Base-by-base conservation (phyloP, 2,113 vertebrate species). In the Pelecanoides urinatrix region DNA sequence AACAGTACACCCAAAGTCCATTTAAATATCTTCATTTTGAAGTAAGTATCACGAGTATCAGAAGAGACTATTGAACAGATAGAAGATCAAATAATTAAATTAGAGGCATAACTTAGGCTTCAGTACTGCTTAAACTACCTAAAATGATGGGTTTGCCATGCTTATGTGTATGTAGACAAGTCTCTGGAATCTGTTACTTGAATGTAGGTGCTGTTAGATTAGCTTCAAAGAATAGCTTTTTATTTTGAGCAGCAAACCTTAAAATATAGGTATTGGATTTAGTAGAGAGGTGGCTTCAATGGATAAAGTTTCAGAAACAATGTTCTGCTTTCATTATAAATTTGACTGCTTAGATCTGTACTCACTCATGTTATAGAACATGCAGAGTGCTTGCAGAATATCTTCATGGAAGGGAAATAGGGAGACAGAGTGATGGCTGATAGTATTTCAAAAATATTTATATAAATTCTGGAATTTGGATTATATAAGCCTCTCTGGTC, bases 1-100 rank as follows among this genome's bases (percentile, higher is more conserved):
- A 99, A 75, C n/a, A 99, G 80, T 40, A 98, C 94, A 38, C 98
- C 98, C 92, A 98, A 78, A 94, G 98, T 98, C 99, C 99, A 99
- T 86, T 97, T 96, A 91, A 98, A 36, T 91, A 97, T 94, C 97
- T 98, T 98, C 99, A 99, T 99, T 94, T 92, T 97, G 88, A 49
- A 88, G 63, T 68, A 56, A 49, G 61, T 77, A 4, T 49, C 77
- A 30, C 1, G 20, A 20, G 95, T 95, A 79, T 71, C 62, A 52
- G 89, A 88, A 89, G 90, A 55, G n/a, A 76, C 93, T 91, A 61
- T 13, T 38, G 40, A 82, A 62, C 70, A 93, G 81, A 96, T 68
- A 65, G 72, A 93, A 96, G 26, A 58, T 63, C 63, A 94, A 90
- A 38, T 90, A 53, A 79, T 77, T 94, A n/a, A 70, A 67, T 40